phyloP scores from a whole-genome alignment of 2,797 vertebrate species.

The Pempheris klunzingeri region DNA sequence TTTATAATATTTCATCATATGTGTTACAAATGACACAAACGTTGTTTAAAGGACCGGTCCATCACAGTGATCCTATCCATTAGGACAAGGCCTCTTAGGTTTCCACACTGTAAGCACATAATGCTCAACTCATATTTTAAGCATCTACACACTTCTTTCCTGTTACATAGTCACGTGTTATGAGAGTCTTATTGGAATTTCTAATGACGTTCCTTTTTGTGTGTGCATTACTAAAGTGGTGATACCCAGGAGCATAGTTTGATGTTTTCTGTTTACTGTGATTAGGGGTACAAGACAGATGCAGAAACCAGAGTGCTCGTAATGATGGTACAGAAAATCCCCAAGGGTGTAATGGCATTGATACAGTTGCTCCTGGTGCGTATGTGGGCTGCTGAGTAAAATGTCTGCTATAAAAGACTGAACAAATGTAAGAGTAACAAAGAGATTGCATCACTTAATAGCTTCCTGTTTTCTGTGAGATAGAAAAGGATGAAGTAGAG shows the following conservation, averaged over 20 bases:
- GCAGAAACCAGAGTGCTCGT: conserved; percentile 34
- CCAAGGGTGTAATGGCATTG: conserved; percentile 38
- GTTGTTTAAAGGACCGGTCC: background rate
- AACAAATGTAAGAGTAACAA: conserved; percentile 30
- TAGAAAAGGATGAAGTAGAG: conserved; percentile 2
- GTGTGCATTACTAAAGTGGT: conserved; percentile 34
- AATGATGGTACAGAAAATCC: conserved; percentile 52
- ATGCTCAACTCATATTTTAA: conserved; percentile 8
- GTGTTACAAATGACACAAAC: background rate
- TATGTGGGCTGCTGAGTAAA: conserved; percentile 26
- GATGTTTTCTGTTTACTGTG: conserved; percentile 52
- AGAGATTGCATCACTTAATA: background rate
- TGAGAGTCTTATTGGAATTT: conserved; percentile 22
- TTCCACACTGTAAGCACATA: conserved; percentile 9
- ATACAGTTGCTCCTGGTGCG: conserved; percentile 6
- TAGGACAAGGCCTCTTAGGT: background rate
- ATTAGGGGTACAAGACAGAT: conserved; percentile 44
- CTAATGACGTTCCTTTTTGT: conserved; percentile 9
- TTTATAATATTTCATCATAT: too few species aligned
- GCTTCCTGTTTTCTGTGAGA: background rate
- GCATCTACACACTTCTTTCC: background rate
- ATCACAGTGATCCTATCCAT: conserved; percentile 1
- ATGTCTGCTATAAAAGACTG: conserved; percentile 15
- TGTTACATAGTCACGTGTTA: conserved; percentile 26
- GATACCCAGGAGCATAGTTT: conserved; percentile 34